These are phyloP conservation scores for Cichladusa arquata DNA, from an alignment of 2,113 vertebrate genomes.

Conservation along the genomic window DNA sequence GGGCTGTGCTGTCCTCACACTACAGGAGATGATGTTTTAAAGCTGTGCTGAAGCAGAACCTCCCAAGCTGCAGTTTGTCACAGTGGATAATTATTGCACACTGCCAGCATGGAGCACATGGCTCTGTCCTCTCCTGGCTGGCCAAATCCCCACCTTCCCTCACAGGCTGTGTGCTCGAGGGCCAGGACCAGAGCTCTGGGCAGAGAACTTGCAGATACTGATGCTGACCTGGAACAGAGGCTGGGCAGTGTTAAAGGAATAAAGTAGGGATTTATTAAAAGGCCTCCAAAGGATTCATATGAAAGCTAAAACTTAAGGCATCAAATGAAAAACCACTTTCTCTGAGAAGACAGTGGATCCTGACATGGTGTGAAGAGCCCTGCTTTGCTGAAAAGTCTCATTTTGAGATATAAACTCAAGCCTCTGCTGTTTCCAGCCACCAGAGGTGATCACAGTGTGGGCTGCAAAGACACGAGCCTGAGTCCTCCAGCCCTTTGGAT, in stretches of 20 bases:
- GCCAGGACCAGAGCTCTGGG: not conserved
- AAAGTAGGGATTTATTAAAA: no score
- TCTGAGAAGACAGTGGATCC: no score
- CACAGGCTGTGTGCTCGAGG: not conserved
- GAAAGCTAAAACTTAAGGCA: no score
- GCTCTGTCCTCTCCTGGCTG: not conserved
- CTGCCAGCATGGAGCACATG: not conserved
- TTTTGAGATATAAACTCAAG: not conserved
- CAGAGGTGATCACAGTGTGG: not conserved
- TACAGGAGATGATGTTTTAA: not conserved
- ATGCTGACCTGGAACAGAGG: no score
- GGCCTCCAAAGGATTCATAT: no score
- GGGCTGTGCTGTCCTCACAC: not conserved
- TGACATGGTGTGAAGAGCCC: no score
- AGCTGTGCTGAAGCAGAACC: not conserved
- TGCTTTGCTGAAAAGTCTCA: not conserved
- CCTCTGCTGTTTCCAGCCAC: not conserved
- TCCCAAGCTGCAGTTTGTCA: not conserved
- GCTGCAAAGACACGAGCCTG: not conserved
- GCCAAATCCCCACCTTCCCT: not conserved
- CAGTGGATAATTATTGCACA: rapidly evolving
- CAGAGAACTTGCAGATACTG: not conserved
- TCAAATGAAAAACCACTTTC: no score
- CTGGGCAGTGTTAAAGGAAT: no score
- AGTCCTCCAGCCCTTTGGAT: not conserved